Conservation (phyloP, 2,888 invertebrate genomes). For the Ceriagrion tenellum region DNA sequence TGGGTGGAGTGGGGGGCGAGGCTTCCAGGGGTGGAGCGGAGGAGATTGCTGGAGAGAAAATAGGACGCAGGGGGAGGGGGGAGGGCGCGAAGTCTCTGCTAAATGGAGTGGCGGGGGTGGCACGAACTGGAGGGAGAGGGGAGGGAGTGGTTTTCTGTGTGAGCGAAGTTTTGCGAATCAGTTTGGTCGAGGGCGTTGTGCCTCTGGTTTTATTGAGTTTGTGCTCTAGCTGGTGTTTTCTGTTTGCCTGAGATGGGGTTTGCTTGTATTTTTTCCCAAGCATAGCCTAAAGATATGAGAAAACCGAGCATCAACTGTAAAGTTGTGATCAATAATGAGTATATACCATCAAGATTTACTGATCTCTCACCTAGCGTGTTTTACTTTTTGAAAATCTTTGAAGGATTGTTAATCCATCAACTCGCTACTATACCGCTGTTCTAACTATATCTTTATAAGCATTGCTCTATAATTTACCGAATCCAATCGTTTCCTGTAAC, state of each 20-base stretch:
- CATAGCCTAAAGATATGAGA: neutral
- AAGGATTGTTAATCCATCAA: neutral
- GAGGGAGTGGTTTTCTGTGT: constrained; percentile 35
- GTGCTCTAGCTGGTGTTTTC: neutral
- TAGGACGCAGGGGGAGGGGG: neutral
- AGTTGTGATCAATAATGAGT: neutral
- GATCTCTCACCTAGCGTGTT: neutral
- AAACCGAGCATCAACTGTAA: neutral
- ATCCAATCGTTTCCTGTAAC: no score
- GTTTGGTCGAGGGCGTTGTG: neutral
- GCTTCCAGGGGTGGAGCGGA: neutral
- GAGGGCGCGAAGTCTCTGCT: neutral
- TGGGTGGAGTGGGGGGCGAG: neutral
- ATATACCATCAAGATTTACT: neutral
- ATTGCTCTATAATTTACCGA: no score
- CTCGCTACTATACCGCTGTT: no score
- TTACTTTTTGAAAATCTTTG: neutral
- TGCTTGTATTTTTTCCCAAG: neutral
- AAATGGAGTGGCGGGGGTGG: constrained; percentile 1
- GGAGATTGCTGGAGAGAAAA: neutral
- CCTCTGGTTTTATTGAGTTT: constrained; percentile 34
- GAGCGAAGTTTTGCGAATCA: constrained; percentile 47
- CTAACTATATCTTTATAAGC: no score
- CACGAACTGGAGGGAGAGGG: neutral
- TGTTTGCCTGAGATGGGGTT: neutral